phyloP scores from a whole-genome alignment of 2,888 invertebrate genomes.

The Listrodromus nycthemerus region DNA sequence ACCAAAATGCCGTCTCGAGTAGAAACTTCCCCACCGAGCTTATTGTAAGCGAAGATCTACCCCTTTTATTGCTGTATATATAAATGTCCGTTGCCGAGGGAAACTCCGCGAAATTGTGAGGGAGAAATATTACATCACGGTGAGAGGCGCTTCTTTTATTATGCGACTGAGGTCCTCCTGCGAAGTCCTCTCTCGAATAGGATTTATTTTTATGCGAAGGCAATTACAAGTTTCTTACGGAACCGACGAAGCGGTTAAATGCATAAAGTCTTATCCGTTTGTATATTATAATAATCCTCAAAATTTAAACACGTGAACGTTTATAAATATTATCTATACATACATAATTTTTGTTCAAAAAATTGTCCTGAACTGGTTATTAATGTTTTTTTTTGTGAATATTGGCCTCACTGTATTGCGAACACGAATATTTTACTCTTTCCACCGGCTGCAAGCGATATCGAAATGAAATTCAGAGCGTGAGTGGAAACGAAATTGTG shows the following conservation, averaged over 20 bases:
- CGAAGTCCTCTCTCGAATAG: slow-evolving; percentile 6
- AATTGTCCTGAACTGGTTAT: no score
- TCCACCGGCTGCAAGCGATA: no score
- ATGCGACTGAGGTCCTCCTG: background rate
- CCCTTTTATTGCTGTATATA: background rate
- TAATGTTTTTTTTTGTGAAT: no score
- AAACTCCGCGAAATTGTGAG: background rate
- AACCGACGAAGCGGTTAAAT: no score
- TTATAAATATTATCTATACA: no score
- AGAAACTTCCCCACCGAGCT: background rate
- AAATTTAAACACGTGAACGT: no score
- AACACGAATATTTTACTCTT: no score
- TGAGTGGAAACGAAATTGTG: no score
- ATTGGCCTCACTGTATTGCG: no score
- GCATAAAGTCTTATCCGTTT: no score
- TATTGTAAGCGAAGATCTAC: background rate
- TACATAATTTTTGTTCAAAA: background rate
- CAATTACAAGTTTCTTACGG: background rate
- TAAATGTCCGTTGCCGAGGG: background rate
- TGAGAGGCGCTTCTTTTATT: slow-evolving; percentile 4
- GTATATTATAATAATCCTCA: no score
- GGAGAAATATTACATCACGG: background rate
- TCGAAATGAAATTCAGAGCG: no score
- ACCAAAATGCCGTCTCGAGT: background rate
- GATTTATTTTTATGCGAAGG: background rate